Evolutionary conservation across 2,113 vertebrate genomes (phyloP).

Genomic region (Piliocolobus tephrosceles): DNA sequence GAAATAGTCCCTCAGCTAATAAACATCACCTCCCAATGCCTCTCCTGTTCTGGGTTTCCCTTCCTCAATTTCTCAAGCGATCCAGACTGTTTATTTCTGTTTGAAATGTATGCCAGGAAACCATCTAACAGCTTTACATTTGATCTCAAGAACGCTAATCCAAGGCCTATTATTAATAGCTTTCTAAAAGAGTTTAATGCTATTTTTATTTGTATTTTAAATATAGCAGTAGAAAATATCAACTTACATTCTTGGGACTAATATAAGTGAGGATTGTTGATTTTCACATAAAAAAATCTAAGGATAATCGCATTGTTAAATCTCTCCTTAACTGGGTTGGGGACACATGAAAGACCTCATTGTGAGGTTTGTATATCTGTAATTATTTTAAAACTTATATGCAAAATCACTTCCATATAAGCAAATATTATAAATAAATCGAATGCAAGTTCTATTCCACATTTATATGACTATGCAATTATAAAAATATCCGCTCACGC

Average conservation of each 20-base stretch:
- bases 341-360: not conserved
- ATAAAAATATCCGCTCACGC: not conserved
- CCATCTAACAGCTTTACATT: not conserved
- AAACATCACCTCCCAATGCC: not conserved
- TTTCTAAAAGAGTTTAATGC: not conserved
- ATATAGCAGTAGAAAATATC: not conserved
- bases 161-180: not conserved
- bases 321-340: not conserved
- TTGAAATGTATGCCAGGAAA: not conserved
- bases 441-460: not conserved
- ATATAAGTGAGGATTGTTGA: not conserved
- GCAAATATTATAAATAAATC: constrained; percentile 20
- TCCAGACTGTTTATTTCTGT: not conserved
- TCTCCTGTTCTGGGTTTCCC: not conserved
- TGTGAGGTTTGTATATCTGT: not conserved
- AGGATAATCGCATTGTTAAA: not conserved
- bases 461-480: not conserved
- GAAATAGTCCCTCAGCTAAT: not conserved
- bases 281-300: constrained; percentile 20
- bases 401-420: not conserved
- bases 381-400: not conserved
- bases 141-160: not conserved
- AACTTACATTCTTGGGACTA: not conserved
- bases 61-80: not conserved
- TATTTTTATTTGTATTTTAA: not conserved